A percentile compares a stretch with the other conserved stretches of the same genome.
Evolutionary conservation across 2,888 invertebrate species (phyloP).

Genomic region (Nephrotoma appendiculata): DNA sequence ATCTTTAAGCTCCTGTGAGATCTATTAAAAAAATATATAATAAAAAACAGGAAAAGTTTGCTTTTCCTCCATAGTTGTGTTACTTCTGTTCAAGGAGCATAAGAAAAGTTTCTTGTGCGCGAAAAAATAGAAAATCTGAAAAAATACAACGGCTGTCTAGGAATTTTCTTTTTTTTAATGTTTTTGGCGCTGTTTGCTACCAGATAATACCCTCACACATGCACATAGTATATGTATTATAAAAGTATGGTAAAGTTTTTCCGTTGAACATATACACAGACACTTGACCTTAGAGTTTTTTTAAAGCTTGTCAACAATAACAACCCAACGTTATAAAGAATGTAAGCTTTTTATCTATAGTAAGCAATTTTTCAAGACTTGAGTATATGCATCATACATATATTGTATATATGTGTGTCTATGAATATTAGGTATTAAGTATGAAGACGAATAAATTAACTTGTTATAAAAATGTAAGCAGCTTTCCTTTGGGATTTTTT

Average conservation of each 20-base stretch:
- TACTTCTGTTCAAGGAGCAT: neutral
- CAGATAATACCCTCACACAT: neutral
- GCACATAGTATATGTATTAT: neutral
- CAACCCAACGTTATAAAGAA: neutral
- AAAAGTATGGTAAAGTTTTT: neutral
- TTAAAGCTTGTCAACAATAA: neutral
- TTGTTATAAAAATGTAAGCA: neutral
- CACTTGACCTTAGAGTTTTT: neutral
- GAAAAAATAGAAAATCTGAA: neutral
- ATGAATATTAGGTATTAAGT: neutral
- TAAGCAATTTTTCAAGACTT: neutral
- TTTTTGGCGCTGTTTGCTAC: neutral
- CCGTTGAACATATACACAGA: neutral
- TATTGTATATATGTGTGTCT: neutral
- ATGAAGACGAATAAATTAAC: neutral
- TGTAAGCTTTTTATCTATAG: neutral
- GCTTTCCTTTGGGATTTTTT: no score
- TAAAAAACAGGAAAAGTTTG: neutral
- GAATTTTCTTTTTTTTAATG: neutral
- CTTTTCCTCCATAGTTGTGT: neutral
- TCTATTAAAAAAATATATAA: neutral
- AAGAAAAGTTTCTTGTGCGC: neutral
- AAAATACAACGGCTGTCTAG: neutral
- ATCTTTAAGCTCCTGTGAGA: neutral
- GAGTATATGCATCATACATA: neutral